Percentiles rank a stretch among this genome's conserved stretches.
These are phyloP conservation scores for Mayetiola destructor DNA, from an alignment of 2,888 invertebrate species.

Conservation along the genomic window DNA sequence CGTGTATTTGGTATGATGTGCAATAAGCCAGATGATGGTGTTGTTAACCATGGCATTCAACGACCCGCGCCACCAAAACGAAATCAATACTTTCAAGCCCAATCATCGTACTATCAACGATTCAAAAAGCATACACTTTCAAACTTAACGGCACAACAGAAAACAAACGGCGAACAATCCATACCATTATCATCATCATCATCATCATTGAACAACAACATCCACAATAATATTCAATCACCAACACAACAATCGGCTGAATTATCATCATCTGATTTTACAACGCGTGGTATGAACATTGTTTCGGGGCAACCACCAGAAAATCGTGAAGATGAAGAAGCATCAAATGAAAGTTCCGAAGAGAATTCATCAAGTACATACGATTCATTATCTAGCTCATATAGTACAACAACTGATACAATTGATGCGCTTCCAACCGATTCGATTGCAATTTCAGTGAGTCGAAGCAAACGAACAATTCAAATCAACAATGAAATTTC, in stretches of 20 bases:
- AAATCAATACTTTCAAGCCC: conserved; percentile 30
- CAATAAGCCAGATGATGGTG: conserved; percentile 41
- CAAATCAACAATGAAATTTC: not conserved
- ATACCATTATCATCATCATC: not conserved
- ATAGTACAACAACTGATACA: not conserved
- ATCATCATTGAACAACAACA: not conserved
- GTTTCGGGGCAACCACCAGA: not conserved
- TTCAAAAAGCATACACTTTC: conserved; percentile 20
- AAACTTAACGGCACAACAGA: conserved; percentile 17
- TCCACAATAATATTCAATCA: too few relatives aligned
- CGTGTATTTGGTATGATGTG: conserved; percentile 92
- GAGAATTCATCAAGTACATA: not conserved
- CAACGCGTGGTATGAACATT: not conserved
- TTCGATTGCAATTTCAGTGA: not conserved
- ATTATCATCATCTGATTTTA: not conserved
- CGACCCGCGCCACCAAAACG: conserved; percentile 28
- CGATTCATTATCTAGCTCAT: not conserved
- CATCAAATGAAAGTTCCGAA: not conserved
- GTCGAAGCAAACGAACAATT: conserved; percentile 1
- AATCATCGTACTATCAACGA: conserved; percentile 16
- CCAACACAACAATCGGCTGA: too few relatives aligned
- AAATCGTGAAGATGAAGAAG: not conserved
- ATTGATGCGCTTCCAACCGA: not conserved
- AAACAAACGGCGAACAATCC: conserved; percentile 15
- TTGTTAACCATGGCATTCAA: conserved; percentile 23